Evolutionary conservation across 2,888 invertebrate genomes (phyloP).

Genomic region (Nomada hirtipes): DNA sequence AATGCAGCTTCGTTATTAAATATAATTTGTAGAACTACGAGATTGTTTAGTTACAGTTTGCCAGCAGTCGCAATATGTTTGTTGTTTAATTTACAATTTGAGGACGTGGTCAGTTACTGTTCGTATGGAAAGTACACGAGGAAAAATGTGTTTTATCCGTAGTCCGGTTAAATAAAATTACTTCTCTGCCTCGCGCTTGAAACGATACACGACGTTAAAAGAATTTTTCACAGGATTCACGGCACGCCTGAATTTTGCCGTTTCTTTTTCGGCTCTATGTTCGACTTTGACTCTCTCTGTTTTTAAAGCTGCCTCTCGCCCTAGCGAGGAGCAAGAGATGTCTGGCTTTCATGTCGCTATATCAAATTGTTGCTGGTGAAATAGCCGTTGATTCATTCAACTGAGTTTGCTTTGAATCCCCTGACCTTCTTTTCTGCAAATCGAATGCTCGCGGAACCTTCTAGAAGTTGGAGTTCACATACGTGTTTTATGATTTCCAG

Average conservation of each 20-base stretch:
- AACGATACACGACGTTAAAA: neutral
- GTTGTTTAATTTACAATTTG: no score
- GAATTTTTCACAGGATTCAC: slow-evolving; percentile 10
- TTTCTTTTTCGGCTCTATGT: slow-evolving; percentile 11
- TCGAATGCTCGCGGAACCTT: slow-evolving; percentile 5
- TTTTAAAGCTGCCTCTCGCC: slow-evolving; percentile 12
- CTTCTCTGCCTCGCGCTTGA: neutral
- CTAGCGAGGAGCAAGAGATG: neutral
- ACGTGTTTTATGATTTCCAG: neutral
- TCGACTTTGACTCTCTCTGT: slow-evolving; percentile 23
- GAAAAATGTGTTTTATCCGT: neutral
- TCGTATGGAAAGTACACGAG: neutral
- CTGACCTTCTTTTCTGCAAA: neutral
- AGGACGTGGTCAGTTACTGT: no score
- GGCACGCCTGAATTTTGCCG: neutral
- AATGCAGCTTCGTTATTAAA: no score
- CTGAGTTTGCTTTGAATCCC: slow-evolving; percentile 42
- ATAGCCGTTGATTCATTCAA: slow-evolving; percentile 48
- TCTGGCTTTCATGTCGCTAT: slow-evolving; percentile 26
- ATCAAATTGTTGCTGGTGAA: slow-evolving; percentile 50
- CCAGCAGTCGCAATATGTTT: no score
- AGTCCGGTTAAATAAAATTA: neutral
- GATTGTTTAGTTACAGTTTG: no score
- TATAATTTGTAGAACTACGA: no score
- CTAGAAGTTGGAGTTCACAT: neutral